phyloP scores from a whole-genome alignment of 2,797 vertebrate species.

The Tachyglossus aculeatus region DNA sequence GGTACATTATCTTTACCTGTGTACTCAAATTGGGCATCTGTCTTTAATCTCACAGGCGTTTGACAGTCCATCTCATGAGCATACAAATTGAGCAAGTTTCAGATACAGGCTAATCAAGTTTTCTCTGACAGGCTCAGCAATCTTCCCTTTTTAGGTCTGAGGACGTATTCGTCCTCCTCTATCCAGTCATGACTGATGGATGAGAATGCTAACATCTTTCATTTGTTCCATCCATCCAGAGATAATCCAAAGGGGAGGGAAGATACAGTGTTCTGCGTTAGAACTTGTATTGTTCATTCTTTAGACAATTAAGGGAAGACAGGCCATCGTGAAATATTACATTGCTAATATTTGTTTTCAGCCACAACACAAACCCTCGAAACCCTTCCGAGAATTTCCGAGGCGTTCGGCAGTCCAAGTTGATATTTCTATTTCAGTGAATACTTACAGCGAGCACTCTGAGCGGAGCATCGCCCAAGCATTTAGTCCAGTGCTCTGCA shows the following conservation, averaged over 20 bases:
- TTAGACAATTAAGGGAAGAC: slow-evolving; percentile 31
- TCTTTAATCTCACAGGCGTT: slow-evolving; percentile 54
- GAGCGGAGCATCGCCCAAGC: too few relatives aligned
- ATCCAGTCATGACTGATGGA: slow-evolving; percentile 47
- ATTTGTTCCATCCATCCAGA: slow-evolving; percentile 21
- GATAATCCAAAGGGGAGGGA: slow-evolving; percentile 27
- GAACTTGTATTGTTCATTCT: slow-evolving; percentile 19
- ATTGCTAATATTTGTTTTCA: slow-evolving; percentile 25
- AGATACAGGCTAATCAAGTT: slow-evolving; percentile 58
- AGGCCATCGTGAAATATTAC: neutral
- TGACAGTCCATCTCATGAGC: slow-evolving; percentile 58
- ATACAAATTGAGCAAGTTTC: slow-evolving; percentile 61
- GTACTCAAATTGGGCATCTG: slow-evolving; percentile 42
- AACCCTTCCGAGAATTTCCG: too few relatives aligned
- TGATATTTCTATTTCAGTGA: too few relatives aligned
- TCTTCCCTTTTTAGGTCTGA: slow-evolving; percentile 53
- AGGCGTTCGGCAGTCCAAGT: too few relatives aligned
- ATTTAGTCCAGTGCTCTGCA: too few relatives aligned
- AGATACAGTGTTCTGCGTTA: slow-evolving; percentile 6
- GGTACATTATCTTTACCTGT: slow-evolving; percentile 57
- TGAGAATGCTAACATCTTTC: slow-evolving; percentile 34
- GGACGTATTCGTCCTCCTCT: slow-evolving; percentile 46
- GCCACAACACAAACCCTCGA: neutral
- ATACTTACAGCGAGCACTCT: too few relatives aligned
- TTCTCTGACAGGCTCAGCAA: slow-evolving; percentile 39